Percentiles rank a stretch among this genome's conserved stretches.
phyloP scores from a whole-genome alignment of 2,888 invertebrate genomes.

The Acanthosepion esculentum region DNA sequence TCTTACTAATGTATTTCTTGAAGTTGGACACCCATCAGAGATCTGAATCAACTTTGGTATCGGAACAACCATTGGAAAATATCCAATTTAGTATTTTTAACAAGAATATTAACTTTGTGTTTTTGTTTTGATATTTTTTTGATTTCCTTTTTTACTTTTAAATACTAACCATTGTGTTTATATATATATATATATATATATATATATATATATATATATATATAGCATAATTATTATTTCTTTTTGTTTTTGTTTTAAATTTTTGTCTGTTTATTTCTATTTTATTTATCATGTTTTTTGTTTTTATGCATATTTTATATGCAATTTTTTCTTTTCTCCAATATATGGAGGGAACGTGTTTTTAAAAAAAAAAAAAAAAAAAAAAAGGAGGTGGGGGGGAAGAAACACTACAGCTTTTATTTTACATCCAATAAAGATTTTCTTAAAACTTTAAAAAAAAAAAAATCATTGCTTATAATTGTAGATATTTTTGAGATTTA shows the following conservation, averaged over 20 bases:
- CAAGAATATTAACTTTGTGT: not conserved
- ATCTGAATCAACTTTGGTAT: not conserved
- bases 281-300: not conserved
- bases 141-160: not conserved
- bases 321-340: not conserved
- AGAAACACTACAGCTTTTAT: too few relatives aligned
- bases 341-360: not conserved
- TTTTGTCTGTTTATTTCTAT: not conserved
- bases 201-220: too few relatives aligned
- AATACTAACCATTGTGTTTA: not conserved
- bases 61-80: not conserved
- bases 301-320: not conserved
- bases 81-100: not conserved
- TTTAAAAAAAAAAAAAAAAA: too few relatives aligned
- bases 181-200: too few relatives aligned
- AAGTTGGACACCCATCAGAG: too few relatives aligned
- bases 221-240: not conserved
- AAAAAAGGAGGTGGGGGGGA: too few relatives aligned
- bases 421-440: too few relatives aligned
- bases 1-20: too few relatives aligned
- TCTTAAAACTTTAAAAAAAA: too few relatives aligned
- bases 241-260: not conserved
- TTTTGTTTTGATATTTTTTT: not conserved
- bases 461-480: too few relatives aligned
- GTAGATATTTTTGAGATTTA: too few relatives aligned